These are phyloP conservation scores for Drosophila yakuba DNA, from an alignment of 1,140 invertebrate genomes.

Conservation along the genomic window DNA sequence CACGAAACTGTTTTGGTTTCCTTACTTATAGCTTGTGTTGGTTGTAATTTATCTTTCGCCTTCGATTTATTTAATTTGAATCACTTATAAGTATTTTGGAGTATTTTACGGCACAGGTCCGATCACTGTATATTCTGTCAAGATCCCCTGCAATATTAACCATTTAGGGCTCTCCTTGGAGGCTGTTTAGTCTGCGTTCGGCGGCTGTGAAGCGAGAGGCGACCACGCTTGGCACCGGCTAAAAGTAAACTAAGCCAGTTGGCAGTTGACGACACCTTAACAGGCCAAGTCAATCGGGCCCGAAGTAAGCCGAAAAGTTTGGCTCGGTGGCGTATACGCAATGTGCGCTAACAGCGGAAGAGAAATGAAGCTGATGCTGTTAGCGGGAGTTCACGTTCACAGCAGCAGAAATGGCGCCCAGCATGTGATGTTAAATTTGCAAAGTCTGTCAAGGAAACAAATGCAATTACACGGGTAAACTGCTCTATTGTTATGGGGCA, in stretches of 20 bases:
- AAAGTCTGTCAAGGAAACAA: constrained; percentile 27
- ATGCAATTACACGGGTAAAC: constrained; percentile 58
- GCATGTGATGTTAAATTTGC: constrained; percentile 12
- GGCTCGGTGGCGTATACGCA: constrained; percentile 55
- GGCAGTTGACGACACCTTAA: constrained; percentile 27
- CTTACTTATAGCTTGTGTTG: neutral
- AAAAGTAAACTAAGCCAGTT: constrained; percentile 68
- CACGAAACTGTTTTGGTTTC: neutral
- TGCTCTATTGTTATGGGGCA: constrained; percentile 44
- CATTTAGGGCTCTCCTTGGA: constrained; percentile 13
- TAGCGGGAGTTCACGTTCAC: constrained; percentile 14
- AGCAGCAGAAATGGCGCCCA: neutral
- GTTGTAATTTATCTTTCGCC: neutral
- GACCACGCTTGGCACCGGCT: constrained; percentile 68
- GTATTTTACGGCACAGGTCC: neutral
- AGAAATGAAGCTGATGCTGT: neutral
- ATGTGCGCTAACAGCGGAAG: constrained; percentile 25
- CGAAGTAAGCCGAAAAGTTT: constrained; percentile 27
- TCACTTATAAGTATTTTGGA: neutral
- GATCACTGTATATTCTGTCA: constrained; percentile 6
- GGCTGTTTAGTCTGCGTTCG: neutral
- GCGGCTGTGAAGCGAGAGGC: constrained; percentile 32
- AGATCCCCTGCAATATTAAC: constrained; percentile 18
- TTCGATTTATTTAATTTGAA: neutral
- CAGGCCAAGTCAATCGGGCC: constrained; percentile 20